Evolutionary conservation across 92 coral and sea anemone species (phyloP).

Genomic region (Zoanthus solanderi): DNA sequence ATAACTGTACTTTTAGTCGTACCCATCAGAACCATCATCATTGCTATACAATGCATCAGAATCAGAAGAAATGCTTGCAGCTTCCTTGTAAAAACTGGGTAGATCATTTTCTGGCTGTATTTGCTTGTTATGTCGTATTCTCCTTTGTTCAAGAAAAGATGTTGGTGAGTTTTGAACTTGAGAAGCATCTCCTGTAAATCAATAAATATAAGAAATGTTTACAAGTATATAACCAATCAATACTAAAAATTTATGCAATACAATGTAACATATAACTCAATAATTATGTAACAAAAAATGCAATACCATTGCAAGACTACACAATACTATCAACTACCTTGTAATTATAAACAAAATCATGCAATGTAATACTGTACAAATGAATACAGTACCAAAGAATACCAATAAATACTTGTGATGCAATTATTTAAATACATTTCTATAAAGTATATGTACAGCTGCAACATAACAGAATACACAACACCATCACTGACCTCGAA

Average conservation of each 20-base stretch:
- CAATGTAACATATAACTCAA: neutral
- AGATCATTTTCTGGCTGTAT: neutral
- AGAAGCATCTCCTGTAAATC: slow-evolving; percentile 10
- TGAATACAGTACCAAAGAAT: no score
- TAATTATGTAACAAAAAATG: neutral
- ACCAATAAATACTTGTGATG: no score
- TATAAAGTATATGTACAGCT: no score
- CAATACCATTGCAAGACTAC: neutral
- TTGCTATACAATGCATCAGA: slow-evolving; percentile 20
- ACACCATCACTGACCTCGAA: slow-evolving; percentile 50
- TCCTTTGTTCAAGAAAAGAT: neutral
- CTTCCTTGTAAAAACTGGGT: neutral
- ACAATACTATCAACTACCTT: neutral
- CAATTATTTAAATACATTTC: neutral
- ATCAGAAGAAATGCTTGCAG: slow-evolving; percentile 7
- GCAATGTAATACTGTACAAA: no score
- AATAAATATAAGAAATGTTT: neutral
- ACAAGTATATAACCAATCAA: neutral
- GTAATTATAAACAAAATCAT: neutral
- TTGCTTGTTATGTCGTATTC: neutral
- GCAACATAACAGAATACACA: no score
- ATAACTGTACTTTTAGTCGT: neutral
- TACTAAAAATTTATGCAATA: neutral
- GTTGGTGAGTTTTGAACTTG: neutral
- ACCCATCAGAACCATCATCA: slow-evolving; percentile 30